Evolutionary conservation across 2,888 invertebrate species (phyloP), one percentile per base, ranked within the genome.

Genomic region (Leptogaster cylindrica): DNA sequence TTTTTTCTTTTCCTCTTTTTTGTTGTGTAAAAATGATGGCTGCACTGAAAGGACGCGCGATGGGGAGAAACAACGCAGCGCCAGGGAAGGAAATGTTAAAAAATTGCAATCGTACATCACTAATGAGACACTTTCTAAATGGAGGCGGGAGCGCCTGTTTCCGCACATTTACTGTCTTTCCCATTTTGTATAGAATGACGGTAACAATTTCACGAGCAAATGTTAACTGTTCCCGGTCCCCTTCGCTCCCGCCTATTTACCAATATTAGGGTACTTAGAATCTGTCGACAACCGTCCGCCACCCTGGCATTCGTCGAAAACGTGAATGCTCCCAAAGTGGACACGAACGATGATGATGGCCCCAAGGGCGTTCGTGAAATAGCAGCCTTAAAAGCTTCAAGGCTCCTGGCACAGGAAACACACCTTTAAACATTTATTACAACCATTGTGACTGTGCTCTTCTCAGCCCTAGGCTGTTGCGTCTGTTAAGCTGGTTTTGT

Each of bases 71-170:
- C 39, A 58, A 58, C 58, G 14, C 16, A 39, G 41, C 10, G 14
- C 39, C 25, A n/a, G 41, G 25, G 27, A 27, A 14, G 12, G 23
- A 23, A 36, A 58, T 28, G 46, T 14, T 46, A 46, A 63, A 63
- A 63, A 31, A 63, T 46, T 63, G 46, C 31, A 46, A 63, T 63
- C 63, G 46, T 63, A 63, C 63, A 63, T 63, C 63, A 63, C 63
- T 63, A 63, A 63, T 63, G 63, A 63, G 46, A 63, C 63, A 63
- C 46, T 31, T 63, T 46, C 31, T 12, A 63, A 63, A 44, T 28
- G 31, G 44, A 41, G 46, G 31, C 20, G 18, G 18, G 41, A 25
- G 41, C 12, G 23, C 12, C 41, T 41, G 18, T 16, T 41, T 10
- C 41, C 41, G 41, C 52, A 18, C 52, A 36, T 33, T 31, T 52